A percentile compares a stretch with the other conserved stretches of the same genome.
These are phyloP conservation scores for Pelagia noctiluca DNA, from an alignment of 30 jellyfish, hydroid and myxozoan species.

Conservation along the genomic window DNA sequence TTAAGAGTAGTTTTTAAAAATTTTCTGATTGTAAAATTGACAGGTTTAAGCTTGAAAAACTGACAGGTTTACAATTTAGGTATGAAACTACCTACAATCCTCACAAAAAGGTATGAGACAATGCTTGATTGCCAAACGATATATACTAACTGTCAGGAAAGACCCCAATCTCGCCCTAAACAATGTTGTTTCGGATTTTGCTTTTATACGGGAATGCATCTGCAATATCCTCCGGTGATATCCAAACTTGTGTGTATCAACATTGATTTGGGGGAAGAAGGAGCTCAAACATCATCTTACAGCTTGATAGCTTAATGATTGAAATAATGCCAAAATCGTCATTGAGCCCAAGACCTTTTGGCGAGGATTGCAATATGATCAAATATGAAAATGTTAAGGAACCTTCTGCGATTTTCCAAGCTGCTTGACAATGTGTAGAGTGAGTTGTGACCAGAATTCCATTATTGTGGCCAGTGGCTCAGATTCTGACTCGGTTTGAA, in stretches of 20 bases:
- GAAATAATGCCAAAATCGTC: too few relatives aligned
- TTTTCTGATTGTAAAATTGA: too few relatives aligned
- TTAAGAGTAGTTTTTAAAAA: too few relatives aligned
- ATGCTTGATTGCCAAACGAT: too few relatives aligned
- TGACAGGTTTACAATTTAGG: too few relatives aligned
- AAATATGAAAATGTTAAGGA: neutral
- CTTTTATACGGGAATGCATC: too few relatives aligned
- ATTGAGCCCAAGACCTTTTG: neutral
- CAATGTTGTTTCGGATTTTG: too few relatives aligned
- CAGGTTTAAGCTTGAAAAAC: too few relatives aligned
- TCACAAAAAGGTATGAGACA: too few relatives aligned
- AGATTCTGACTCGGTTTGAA: slow-evolving; percentile 42
- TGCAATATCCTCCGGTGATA: neutral
- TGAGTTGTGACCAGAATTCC: slow-evolving; percentile 92
- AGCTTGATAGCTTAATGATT: neutral
- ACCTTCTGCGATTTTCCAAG: slow-evolving; percentile 41
- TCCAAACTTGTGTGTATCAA: neutral
- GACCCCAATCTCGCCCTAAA: too few relatives aligned
- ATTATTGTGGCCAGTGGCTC: slow-evolving; percentile 66
- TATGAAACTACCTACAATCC: too few relatives aligned
- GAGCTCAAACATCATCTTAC: neutral
- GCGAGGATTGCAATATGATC: neutral
- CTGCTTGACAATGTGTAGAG: slow-evolving; percentile 37
- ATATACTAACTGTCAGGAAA: too few relatives aligned
- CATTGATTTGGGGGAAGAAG: neutral